phyloP scores from a whole-genome alignment of 2,113 vertebrate genomes.

The Eulemur macaco region DNA sequence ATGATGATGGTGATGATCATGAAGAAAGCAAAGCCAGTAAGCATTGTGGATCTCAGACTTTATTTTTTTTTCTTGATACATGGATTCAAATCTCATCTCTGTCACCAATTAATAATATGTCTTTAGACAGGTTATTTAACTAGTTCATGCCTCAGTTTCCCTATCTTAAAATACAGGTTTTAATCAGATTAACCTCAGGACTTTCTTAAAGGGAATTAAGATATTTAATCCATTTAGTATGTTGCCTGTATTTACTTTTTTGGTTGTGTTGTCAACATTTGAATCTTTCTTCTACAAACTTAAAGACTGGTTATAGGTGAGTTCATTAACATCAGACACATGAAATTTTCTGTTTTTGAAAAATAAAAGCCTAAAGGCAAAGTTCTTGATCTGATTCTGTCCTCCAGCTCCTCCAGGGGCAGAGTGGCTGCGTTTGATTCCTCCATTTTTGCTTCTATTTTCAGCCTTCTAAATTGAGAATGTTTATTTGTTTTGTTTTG shows the following conservation, averaged over 20 bases:
- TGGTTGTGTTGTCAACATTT: neutral
- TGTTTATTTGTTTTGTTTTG: neutral
- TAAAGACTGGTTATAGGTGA: neutral
- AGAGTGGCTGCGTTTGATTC: neutral
- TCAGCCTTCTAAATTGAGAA: neutral
- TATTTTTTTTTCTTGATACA: neutral
- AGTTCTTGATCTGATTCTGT: neutral
- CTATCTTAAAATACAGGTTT: neutral
- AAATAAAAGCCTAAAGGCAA: neutral
- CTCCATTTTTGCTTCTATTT: neutral
- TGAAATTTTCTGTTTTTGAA: neutral
- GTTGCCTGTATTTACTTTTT: neutral
- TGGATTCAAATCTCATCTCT: neutral
- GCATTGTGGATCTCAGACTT: neutral
- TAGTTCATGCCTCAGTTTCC: neutral
- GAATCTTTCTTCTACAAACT: neutral
- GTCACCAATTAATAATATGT: neutral
- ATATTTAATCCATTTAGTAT: neutral
- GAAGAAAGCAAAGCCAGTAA: neutral
- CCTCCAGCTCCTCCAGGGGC: neutral
- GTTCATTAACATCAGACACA: neutral
- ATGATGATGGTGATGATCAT: neutral
- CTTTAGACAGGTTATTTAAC: neutral
- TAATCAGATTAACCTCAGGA: neutral
- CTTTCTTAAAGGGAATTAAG: neutral